phyloP scores from a whole-genome alignment of 2,113 vertebrate species.

The Rhabdornis inornatus region DNA sequence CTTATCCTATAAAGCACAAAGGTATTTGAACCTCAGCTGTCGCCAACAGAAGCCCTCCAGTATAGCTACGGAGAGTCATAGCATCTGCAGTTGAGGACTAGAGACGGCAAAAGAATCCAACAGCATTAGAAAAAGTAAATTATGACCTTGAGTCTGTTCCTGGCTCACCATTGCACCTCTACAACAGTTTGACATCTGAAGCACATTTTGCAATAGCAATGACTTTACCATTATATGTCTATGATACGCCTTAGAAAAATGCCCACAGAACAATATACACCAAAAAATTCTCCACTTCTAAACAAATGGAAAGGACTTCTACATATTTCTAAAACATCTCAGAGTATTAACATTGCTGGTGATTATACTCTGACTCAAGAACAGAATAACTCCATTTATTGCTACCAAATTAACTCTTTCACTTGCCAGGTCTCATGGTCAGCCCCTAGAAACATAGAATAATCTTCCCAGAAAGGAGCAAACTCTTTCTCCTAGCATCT shows the following conservation, averaged over 20 bases:
- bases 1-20: not conserved
- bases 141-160: not conserved
- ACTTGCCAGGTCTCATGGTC: not conserved
- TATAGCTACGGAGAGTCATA: not conserved
- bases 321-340: not conserved
- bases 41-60: not conserved
- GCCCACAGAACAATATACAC: rapidly evolving
- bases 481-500: not conserved
- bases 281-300: not conserved
- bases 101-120: not conserved
- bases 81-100: not conserved
- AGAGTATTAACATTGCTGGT: not conserved
- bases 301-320: not conserved
- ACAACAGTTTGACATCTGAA: not conserved
- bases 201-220: not conserved
- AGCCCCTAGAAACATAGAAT: not conserved
- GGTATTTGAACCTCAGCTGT: not conserved
- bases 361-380: not conserved
- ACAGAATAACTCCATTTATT: not conserved
- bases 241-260: not conserved
- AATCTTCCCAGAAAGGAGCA: not conserved
- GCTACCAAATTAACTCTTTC: not conserved
- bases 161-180: not conserved
- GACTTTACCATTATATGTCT: not conserved
- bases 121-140: rapidly evolving